Conservation (phyloP, 2,113 vertebrate genomes). For the Pica pica region DNA sequence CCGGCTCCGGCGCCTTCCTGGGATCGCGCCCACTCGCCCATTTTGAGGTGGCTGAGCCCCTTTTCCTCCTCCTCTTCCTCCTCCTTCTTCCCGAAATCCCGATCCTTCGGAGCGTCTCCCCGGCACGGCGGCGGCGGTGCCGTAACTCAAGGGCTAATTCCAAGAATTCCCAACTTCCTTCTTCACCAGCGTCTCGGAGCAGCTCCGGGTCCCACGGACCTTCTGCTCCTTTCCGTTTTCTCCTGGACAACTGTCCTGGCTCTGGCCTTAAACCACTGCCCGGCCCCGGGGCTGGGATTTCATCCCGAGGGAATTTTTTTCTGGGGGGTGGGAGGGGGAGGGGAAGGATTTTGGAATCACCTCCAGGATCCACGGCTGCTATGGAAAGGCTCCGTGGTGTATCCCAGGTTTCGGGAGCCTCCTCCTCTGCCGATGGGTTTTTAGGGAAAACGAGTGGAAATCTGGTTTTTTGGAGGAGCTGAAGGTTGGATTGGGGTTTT, state of each 20-base stretch:
- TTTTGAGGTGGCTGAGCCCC: neutral
- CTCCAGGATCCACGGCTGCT: neutral
- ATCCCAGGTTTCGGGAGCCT: neutral
- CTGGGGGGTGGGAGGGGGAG: too few species aligned
- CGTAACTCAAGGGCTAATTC: constrained; percentile 49
- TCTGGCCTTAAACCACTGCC: neutral
- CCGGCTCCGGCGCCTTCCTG: neutral
- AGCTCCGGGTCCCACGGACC: neutral
- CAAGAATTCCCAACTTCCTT: neutral
- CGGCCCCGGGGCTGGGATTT: neutral
- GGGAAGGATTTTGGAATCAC: neutral
- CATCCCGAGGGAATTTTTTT: neutral
- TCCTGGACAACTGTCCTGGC: neutral
- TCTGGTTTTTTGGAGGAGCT: neutral
- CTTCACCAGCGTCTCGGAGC: constrained; percentile 39
- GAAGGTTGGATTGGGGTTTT: neutral
- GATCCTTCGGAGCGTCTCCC: neutral
- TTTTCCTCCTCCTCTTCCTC: neutral
- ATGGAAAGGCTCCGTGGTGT: neutral
- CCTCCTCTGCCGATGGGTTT: neutral
- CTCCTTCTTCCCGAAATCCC: neutral
- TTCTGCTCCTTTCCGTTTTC: neutral
- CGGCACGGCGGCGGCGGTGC: neutral
- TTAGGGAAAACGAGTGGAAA: neutral
- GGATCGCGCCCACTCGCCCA: neutral